Base-by-base conservation (phyloP, 2,113 vertebrate genomes). In the Fregata magnificens region DNA sequence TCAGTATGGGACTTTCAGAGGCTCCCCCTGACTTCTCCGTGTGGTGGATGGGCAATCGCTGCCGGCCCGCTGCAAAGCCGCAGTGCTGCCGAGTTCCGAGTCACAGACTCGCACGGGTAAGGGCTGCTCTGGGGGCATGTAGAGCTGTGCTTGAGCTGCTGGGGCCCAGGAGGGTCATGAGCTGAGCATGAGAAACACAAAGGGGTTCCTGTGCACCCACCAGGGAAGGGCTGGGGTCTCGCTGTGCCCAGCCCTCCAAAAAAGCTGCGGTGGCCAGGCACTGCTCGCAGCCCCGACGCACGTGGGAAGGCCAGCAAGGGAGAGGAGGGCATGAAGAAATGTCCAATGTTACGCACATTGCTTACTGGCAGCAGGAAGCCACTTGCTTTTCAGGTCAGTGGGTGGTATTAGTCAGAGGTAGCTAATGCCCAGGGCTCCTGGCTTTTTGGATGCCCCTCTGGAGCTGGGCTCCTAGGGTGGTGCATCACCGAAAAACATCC, bases 261-360 rank as follows among this genome's bases (percentile, higher is more conserved):
- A 82, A 7, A 59, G 29, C 15, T 2, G 1, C 0, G 0, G 16
- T 1, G 2, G 22, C 26, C 2, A 3, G 29, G 25, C 49, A 42
- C 17, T 0, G 0, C 32, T 73, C 4, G 0, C 1, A 2, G 34
- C 10, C 26, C 17, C 1, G 0, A 3, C 6, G 5, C 12, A 0
- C 7, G 8, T 16, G 22, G 50, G 32, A 66, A 82, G 32, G 38
- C 28, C 38, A 71, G 7, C 3, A 7, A 55, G 32, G 38, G 9
- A 77, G 28, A 53, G 5, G 8, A 77, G 18, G 6, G 4, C 7
- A 2, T 49, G 42, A 74, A 53, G 55, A 74, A 44, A 63, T 29
- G 11, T 19, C 34, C 31, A 5, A 1, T 0, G 0, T 78, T 26
- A 25, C 7, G 13, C 16, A 42, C 9, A 4, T 61, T 49, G 29